Conservation (phyloP, 2,888 invertebrate species). For the Branchellion lobata region DNA sequence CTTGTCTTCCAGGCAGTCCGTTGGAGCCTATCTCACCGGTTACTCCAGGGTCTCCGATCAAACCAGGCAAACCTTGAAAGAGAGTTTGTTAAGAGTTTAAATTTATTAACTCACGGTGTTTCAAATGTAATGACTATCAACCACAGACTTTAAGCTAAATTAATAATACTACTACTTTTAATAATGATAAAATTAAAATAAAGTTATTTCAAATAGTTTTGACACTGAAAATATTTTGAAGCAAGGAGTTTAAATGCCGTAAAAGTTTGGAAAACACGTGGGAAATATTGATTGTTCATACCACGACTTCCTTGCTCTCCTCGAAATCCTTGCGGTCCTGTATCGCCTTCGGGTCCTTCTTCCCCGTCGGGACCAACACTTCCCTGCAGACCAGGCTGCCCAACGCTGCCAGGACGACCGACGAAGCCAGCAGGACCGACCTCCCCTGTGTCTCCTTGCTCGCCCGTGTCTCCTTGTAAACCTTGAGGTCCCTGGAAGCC, state of each 20-base stretch:
- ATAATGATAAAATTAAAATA: too few species aligned
- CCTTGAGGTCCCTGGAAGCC: conserved; percentile 47
- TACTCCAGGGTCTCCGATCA: not conserved
- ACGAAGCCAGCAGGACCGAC: conserved; percentile 45
- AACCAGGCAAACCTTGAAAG: not conserved
- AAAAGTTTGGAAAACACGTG: too few species aligned
- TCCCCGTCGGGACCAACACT: not conserved
- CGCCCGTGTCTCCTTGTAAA: conserved; percentile 45
- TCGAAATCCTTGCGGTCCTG: not conserved
- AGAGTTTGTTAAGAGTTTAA: too few species aligned
- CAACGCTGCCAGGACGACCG: conserved; percentile 27
- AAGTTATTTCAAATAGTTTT: too few species aligned
- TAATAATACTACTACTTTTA: too few species aligned
- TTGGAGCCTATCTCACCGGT: not conserved
- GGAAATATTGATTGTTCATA: not conserved
- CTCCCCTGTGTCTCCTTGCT: conserved; percentile 41
- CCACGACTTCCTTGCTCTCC: not conserved
- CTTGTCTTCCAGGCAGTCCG: conserved; percentile 25
- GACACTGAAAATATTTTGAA: too few species aligned
- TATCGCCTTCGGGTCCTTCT: not conserved
- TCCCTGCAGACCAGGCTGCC: not conserved
- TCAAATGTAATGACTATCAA: too few species aligned
- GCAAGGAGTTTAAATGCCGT: too few species aligned
- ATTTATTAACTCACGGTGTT: too few species aligned
- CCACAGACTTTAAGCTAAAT: too few species aligned